A percentile compares a stretch with the other conserved stretches of the same genome.
Conservation (phyloP, 2,797 vertebrate species). For the Vireo griseus region DNA sequence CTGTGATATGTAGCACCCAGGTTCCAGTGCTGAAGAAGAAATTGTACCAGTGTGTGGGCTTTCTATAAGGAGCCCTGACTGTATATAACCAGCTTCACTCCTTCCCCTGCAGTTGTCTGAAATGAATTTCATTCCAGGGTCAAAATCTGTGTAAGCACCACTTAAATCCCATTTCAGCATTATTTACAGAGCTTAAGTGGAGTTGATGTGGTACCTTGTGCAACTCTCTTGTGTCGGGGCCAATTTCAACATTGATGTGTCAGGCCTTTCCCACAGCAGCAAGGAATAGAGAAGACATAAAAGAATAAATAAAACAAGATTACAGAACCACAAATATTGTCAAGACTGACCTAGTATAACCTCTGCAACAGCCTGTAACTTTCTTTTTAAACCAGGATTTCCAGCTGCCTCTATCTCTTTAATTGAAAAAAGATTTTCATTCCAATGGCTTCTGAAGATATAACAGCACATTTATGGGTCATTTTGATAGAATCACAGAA, state of each 20-base stretch:
- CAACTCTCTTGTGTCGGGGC: background rate
- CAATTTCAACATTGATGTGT: background rate
- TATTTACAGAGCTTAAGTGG: background rate
- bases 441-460: background rate
- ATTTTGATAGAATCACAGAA: background rate
- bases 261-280: background rate
- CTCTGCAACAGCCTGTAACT: background rate
- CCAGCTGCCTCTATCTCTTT: background rate
- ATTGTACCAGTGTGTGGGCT: background rate
- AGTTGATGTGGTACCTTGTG: background rate
- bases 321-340: background rate
- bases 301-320: background rate
- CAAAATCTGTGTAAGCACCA: background rate
- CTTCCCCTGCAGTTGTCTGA: background rate
- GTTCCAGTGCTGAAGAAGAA: background rate
- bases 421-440: background rate
- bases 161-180: background rate
- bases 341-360: background rate
- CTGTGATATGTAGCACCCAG: background rate
- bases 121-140: background rate
- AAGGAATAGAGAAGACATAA: background rate
- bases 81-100: background rate
- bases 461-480: background rate
- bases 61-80: background rate
- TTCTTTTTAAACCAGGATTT: background rate